These are phyloP conservation scores for Prolemur simus DNA, from an alignment of 2,113 vertebrate species.

Conservation along the genomic window DNA sequence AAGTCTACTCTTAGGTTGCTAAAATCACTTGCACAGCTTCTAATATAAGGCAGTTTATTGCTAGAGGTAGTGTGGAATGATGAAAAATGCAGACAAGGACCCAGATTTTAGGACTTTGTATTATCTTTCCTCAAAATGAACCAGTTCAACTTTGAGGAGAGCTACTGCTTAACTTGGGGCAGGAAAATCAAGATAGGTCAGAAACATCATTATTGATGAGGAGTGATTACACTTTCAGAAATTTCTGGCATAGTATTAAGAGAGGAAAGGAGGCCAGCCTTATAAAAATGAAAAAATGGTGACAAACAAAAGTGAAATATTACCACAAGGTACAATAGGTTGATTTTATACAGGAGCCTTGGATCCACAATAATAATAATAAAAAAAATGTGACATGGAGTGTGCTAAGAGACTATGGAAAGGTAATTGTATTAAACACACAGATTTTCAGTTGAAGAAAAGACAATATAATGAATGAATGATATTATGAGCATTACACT, in stretches of 20 bases:
- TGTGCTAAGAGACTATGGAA: not conserved
- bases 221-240: not conserved
- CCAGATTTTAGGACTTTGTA: not conserved
- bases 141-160: not conserved
- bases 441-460: not conserved
- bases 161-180: not conserved
- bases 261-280: not conserved
- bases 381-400: not conserved
- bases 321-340: not conserved
- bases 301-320: not conserved
- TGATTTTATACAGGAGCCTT: not conserved
- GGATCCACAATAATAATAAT: not conserved
- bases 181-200: not conserved
- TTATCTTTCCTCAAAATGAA: not conserved
- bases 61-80: not conserved
- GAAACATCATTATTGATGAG: not conserved
- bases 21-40: not conserved
- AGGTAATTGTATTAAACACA: not conserved
- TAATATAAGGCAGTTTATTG: not conserved
- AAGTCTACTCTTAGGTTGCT: not conserved
- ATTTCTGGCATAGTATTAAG: not conserved
- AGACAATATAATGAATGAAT: not conserved
- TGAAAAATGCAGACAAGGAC: not conserved
- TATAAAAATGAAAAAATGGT: not conserved
- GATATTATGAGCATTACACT: not conserved